phyloP scores from a whole-genome alignment of 2,888 invertebrate genomes.

The Xylophagus ater region DNA sequence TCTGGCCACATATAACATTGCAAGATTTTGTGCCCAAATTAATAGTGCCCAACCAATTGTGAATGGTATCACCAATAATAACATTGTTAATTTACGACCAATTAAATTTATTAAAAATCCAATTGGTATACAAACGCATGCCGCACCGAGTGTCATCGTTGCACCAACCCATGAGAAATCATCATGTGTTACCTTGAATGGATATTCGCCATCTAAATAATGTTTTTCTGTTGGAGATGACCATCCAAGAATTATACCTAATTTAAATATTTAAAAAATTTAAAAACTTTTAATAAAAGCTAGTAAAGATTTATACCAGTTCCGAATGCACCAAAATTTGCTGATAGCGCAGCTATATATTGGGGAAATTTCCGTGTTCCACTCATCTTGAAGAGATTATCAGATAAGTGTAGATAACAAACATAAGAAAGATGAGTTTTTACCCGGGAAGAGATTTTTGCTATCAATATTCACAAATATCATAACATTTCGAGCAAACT shows the following conservation, averaged over 20 bases:
- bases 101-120: slow-evolving; percentile 56
- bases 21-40: slow-evolving; percentile 54
- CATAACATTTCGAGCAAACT: too few relatives aligned
- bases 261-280: too few relatives aligned
- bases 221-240: slow-evolving; percentile 54
- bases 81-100: slow-evolving; percentile 57
- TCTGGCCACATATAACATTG: slow-evolving; percentile 33
- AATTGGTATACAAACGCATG: slow-evolving; percentile 59
- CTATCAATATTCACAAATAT: too few relatives aligned
- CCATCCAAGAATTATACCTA: slow-evolving; percentile 68
- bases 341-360: slow-evolving; percentile 40
- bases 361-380: slow-evolving; percentile 29
- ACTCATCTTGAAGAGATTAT: slow-evolving; percentile 31
- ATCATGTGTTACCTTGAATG: slow-evolving; percentile 41
- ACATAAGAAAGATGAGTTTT: not conserved
- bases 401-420: slow-evolving; percentile 28
- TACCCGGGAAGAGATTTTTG: too few relatives aligned
- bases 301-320: too few relatives aligned
- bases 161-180: slow-evolving; percentile 63
- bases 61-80: slow-evolving; percentile 48
- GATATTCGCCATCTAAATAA: slow-evolving; percentile 42
- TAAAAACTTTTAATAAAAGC: too few relatives aligned
- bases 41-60: slow-evolving; percentile 63
- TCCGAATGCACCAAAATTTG: slow-evolving; percentile 67
- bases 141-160: slow-evolving; percentile 60